Evolutionary conservation across 2,888 invertebrate genomes (phyloP).

Genomic region (Epinotia ramella): DNA sequence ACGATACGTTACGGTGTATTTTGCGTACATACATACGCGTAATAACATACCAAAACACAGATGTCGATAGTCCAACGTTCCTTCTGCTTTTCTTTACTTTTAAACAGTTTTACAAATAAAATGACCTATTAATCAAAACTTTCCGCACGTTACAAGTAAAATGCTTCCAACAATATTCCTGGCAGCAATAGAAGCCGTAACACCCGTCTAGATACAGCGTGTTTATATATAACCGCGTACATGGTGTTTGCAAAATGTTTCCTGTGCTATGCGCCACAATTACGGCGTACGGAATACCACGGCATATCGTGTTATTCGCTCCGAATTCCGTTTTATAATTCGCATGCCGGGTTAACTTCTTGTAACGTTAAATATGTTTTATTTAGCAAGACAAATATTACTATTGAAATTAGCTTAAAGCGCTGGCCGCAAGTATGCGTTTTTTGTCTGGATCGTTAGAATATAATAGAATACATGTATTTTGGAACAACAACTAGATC

Average conservation of each 20-base stretch:
- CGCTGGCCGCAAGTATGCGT: too few species aligned
- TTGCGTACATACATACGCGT: too few species aligned
- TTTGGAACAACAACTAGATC: too few species aligned
- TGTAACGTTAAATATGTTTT: background rate
- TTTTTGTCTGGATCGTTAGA: too few species aligned
- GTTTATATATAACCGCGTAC: background rate
- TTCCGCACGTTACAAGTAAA: background rate
- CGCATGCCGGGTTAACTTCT: constrained; percentile 18
- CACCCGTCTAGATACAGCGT: background rate
- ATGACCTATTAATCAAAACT: background rate
- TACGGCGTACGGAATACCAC: constrained; percentile 31
- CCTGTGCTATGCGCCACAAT: constrained; percentile 35
- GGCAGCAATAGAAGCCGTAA: background rate
- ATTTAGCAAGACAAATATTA: background rate
- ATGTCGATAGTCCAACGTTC: too few species aligned
- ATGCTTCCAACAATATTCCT: background rate
- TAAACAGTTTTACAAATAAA: too few species aligned
- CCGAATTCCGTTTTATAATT: constrained; percentile 39
- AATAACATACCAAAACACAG: too few species aligned
- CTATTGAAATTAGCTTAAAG: background rate
- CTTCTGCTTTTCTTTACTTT: too few species aligned
- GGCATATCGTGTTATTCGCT: constrained; percentile 23
- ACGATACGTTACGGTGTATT: too few species aligned
- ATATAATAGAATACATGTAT: too few species aligned
- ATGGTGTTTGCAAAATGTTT: constrained; percentile 27